phyloP scores from a whole-genome alignment of 2,888 invertebrate species.

The Crocallis elinguaria region DNA sequence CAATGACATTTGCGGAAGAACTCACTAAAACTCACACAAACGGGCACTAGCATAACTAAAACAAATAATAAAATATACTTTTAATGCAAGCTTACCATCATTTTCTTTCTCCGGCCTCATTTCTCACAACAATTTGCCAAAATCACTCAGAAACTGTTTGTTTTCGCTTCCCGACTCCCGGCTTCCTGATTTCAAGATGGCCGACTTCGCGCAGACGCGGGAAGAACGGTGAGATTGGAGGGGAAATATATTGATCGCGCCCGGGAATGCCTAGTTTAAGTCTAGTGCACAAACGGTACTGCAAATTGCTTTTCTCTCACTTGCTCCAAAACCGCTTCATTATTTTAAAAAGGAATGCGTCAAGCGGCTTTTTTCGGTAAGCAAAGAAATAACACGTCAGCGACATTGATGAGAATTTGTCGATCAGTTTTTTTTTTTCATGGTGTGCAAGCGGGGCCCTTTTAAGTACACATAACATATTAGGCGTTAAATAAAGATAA shows the following conservation, averaged over 20 bases:
- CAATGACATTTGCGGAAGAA: background rate
- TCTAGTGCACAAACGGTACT: conserved; percentile 8
- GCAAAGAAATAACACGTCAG: no score
- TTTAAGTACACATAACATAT: no score
- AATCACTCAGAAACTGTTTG: conserved; percentile 42
- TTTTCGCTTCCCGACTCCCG: conserved; percentile 50
- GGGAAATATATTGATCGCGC: conserved; percentile 71
- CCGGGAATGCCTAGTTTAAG: conserved; percentile 46
- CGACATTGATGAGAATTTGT: no score
- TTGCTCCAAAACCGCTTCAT: no score
- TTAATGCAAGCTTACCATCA: conserved; percentile 57
- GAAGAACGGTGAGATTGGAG: conserved; percentile 45
- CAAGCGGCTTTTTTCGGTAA: no score
- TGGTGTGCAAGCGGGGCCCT: no score
- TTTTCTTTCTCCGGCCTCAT: conserved; percentile 68
- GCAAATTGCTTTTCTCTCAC: background rate
- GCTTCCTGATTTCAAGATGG: conserved; percentile 43
- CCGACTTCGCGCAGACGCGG: conserved; percentile 56
- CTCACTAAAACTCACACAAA: background rate
- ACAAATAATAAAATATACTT: background rate
- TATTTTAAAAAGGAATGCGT: no score
- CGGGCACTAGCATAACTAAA: background rate
- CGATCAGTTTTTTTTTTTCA: no score
- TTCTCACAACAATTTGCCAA: conserved; percentile 40
- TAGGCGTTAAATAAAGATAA: no score